Evolutionary conservation across 2,888 invertebrate genomes (phyloP), one percentile per base, ranked within the genome.

Genomic region (Clepsis dumicolana): DNA sequence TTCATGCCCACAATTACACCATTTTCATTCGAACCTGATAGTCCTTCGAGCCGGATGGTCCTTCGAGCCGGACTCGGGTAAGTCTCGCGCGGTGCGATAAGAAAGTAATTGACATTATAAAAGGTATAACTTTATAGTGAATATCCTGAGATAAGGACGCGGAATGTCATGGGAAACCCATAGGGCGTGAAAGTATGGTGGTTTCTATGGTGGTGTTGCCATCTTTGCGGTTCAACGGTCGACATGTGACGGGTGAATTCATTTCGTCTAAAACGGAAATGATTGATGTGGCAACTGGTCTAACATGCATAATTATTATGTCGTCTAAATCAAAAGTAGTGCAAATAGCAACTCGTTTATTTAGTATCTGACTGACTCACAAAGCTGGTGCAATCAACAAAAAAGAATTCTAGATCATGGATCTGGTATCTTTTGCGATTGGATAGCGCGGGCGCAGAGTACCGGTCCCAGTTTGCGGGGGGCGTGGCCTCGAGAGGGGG

Each of bases 51-150:
- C 32, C 64, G 56, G 16, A 48, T 75, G 73, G 78, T 77, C 77
- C 77, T 75, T 75, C 75, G 76, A 77, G 77, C 78, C 71, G 80
- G 79, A 82, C 79, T 77, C 83, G 81, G 85, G 90, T 91, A 90
- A 91, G n/a, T 38, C 91, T 91, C 90, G 89, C 82, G 66, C 79
- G 70, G 73, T 74, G 68, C 78, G 91, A 91, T 91, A 91, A 87
- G 81, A 76, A 68, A 81, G 86, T 91, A 91, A 91, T 91, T 90
- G 91, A 90, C 89, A 86, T 87, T 87, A 87, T 89, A 88, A 84
- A 84, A 85, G 54, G 61, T 44, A 66, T 66, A 54, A 61, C 61
- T 32, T 60, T 52, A 16, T 25, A 48, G 77, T 77, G 75, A 77
- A 73, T 78, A 75, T 79, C 77, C 73, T 75, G 73, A 77, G 77